Evolutionary conservation across 2,113 vertebrate genomes (phyloP), one percentile per base, ranked within the genome.

Genomic region (Amblyornis subalaris): DNA sequence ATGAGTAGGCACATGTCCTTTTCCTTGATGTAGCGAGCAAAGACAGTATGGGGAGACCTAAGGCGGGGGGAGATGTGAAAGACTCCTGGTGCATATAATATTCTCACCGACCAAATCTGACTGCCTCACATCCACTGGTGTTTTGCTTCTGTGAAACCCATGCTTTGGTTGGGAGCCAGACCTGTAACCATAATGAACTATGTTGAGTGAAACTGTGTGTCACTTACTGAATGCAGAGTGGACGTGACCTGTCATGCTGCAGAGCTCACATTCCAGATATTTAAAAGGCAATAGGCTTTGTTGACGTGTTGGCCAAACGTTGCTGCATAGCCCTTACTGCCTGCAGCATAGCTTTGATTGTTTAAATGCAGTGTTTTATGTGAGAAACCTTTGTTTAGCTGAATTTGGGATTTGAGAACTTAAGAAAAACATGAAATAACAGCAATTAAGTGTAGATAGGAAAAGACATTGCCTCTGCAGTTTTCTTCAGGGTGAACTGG

Each of bases 1-100:
- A 85, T 91, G 90, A 95, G 82, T 94, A 92, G 88, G 42, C 88
- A 95, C 60, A 91, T 70, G 90, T 93, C 75, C 55, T 93, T 85
- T 95, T 95, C 93, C 81, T 86, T 94, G 64, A 62, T 84, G 72
- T n/a, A 31, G 78, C 77, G 18, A 31, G 55, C 6, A 14, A 89
- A 91, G 88, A 48, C 58, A 11, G 71, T 47, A 14, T 51, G 51
- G 50, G 45, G 29, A 87, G n/a, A 77, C n/a, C 29, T 72, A 36
- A 84, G 24, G 29, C 58, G 13, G 14, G 23, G 42, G n/a, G 18
- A 61, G 12, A 45, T 19, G 14, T 53, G 64, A 69, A 67, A 80
- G 85, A 15, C 14, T 78, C 28, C 25, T 48, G 3, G 22, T 15
- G 10, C 7, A 1, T 78, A 1, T 54, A 60, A 25, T 74, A 22